These are phyloP conservation scores for Scaptomyza flava DNA, from an alignment of 2,888 invertebrate genomes.

Conservation along the genomic window DNA sequence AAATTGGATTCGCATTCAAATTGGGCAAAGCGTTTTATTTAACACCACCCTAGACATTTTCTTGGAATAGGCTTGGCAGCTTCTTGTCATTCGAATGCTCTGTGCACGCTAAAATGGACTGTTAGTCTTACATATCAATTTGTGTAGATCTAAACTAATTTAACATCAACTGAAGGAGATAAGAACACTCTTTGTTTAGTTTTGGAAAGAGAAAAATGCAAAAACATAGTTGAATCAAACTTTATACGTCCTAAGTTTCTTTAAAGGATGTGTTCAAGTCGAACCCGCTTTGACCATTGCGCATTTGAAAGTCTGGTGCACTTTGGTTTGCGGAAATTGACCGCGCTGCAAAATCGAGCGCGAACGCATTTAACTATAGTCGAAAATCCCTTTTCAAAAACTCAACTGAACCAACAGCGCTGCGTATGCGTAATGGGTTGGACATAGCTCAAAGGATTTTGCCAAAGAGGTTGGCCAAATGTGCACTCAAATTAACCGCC, in stretches of 20 bases:
- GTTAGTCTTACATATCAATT: not conserved
- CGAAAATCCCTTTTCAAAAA: conserved; percentile 5
- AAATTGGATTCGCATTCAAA: conserved; percentile 75
- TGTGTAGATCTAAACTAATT: not conserved
- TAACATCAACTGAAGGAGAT: no score
- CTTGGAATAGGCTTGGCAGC: conserved; percentile 37
- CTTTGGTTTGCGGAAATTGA: conserved; percentile 56
- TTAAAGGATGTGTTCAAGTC: not conserved
- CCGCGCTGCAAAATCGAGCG: conserved; percentile 42
- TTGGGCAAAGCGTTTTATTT: conserved; percentile 64
- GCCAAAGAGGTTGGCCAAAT: conserved; percentile 58
- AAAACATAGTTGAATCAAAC: no score
- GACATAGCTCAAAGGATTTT: conserved; percentile 40
- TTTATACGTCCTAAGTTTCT: no score
- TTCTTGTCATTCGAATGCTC: conserved; percentile 24
- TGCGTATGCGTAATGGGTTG: conserved; percentile 51
- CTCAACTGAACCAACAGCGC: conserved; percentile 3
- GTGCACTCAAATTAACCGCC: conserved; percentile 70
- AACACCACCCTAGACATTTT: conserved; percentile 23
- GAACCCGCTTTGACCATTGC: not conserved
- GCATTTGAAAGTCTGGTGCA: conserved; percentile 11
- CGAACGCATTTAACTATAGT: conserved; percentile 24
- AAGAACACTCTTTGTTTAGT: no score
- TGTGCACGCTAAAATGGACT: not conserved
- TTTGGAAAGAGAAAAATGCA: no score